A percentile compares a stretch with the other conserved stretches of the same genome.
phyloP scores from a whole-genome alignment of 2,888 invertebrate genomes.

The Standfussiana lucernea region DNA sequence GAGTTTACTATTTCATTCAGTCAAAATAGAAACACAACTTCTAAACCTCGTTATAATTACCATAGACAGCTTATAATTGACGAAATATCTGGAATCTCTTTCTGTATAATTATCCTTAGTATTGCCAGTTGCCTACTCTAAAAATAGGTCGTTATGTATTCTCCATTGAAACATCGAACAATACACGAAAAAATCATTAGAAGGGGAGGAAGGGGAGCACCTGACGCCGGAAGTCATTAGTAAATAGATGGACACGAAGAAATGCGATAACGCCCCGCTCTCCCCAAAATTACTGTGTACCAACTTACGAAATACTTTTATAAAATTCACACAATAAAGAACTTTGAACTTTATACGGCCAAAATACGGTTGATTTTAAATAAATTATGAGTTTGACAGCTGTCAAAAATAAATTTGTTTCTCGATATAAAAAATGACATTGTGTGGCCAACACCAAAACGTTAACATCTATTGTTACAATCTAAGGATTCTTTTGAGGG shows the following conservation, averaged over 20 bases:
- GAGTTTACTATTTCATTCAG: neutral
- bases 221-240: slow-evolving; percentile 91
- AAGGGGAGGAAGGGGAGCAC: slow-evolving; percentile 81
- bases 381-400: slow-evolving; percentile 41
- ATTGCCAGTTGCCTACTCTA: slow-evolving; percentile 14
- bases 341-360: slow-evolving; percentile 31
- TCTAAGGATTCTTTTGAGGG: slow-evolving; percentile 81
- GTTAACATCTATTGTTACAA: slow-evolving; percentile 84
- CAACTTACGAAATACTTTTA: slow-evolving; percentile 57
- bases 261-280: slow-evolving; percentile 87
- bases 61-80: neutral
- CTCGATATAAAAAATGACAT: slow-evolving; percentile 84
- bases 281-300: slow-evolving; percentile 83
- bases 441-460: slow-evolving; percentile 85
- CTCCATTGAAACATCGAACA: slow-evolving; percentile 58
- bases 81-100: neutral
- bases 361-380: slow-evolving; percentile 52
- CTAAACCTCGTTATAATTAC: neutral
- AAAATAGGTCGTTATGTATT: slow-evolving; percentile 66
- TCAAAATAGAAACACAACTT: neutral
- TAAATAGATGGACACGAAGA: slow-evolving; percentile 89
- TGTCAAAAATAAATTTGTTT: slow-evolving; percentile 69
- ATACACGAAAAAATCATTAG: slow-evolving; percentile 79
- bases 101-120: slow-evolving; percentile 7
- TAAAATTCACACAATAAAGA: slow-evolving; percentile 1